Evolutionary conservation across 2,888 invertebrate species (phyloP).

Genomic region (Carcina quercana): DNA sequence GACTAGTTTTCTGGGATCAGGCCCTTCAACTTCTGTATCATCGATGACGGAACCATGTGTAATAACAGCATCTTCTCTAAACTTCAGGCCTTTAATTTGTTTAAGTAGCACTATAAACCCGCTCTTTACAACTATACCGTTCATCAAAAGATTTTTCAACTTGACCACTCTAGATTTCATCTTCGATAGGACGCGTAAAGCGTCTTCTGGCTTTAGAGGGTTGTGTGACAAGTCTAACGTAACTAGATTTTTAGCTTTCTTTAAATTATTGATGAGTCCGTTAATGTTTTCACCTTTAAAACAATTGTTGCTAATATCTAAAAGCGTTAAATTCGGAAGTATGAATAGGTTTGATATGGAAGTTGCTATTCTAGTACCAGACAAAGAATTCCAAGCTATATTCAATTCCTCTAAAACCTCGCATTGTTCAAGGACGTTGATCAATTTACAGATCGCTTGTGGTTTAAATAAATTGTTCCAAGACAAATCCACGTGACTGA

Average conservation of each 20-base stretch:
- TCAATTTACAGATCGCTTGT: constrained; percentile 20
- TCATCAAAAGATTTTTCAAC: constrained; percentile 22
- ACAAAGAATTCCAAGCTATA: constrained; percentile 26
- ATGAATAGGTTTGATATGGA: constrained; percentile 16
- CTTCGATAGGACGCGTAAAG: constrained; percentile 18
- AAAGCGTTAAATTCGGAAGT: constrained; percentile 13
- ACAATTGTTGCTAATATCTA: constrained; percentile 25
- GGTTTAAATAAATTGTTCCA: constrained; percentile 27
- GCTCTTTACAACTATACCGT: constrained; percentile 23
- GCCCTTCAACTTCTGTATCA: constrained; percentile 11
- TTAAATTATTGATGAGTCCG: constrained; percentile 14
- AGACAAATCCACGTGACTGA: constrained; percentile 27
- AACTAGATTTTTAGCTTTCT: constrained; percentile 15
- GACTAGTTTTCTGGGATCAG: constrained; percentile 23
- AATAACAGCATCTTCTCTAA: constrained; percentile 20
- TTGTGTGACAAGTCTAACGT: constrained; percentile 27
- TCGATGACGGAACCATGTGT: constrained; percentile 20
- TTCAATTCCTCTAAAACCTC: constrained; percentile 20
- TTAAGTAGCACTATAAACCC: constrained; percentile 18
- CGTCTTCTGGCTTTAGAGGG: constrained; percentile 22
- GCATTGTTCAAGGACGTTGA: constrained; percentile 19
- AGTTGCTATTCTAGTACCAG: constrained; percentile 19
- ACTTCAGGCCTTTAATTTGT: constrained; percentile 16
- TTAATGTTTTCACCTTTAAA: constrained; percentile 17
- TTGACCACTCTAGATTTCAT: constrained; percentile 19